Conservation (phyloP, 2,797 vertebrate genomes). For the Dendrocincla tyrannina region DNA sequence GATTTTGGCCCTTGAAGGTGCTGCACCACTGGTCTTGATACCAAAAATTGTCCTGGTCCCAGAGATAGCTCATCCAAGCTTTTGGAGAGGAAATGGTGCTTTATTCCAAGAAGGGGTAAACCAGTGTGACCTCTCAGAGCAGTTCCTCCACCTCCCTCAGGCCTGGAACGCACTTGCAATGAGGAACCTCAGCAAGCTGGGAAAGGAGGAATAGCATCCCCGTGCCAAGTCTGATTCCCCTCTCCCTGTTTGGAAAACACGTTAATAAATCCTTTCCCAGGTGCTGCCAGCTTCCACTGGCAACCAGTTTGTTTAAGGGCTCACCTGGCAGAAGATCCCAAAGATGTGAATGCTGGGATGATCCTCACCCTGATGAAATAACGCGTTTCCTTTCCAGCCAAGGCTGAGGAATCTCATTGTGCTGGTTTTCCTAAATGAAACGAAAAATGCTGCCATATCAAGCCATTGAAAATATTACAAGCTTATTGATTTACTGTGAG, state of each 20-base stretch:
- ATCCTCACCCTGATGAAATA: not conserved
- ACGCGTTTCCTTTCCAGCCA: not conserved
- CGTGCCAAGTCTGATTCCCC: not conserved
- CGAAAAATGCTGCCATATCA: slow-evolving; percentile 16
- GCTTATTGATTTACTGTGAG: slow-evolving; percentile 37
- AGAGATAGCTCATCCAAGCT: not conserved
- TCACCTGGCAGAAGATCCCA: not conserved
- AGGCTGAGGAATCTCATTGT: slow-evolving; percentile 10
- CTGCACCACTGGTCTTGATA: not conserved
- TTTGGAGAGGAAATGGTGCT: not conserved
- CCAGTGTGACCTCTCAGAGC: not conserved
- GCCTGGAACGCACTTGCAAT: not conserved
- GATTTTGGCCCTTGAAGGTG: not conserved
- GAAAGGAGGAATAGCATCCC: not conserved
- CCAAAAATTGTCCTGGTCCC: not conserved
- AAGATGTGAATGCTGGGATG: not conserved
- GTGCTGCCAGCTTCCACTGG: not conserved
- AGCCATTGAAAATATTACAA: not conserved
- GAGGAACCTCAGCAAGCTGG: not conserved
- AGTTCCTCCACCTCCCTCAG: not conserved
- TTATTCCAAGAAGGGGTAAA: too few relatives aligned
- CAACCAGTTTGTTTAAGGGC: not conserved
- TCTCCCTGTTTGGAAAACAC: not conserved
- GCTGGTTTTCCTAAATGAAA: slow-evolving; percentile 40
- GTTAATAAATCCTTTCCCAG: not conserved